Base-by-base conservation (phyloP, 1,140 invertebrate genomes). In the Cydia strobilella region DNA sequence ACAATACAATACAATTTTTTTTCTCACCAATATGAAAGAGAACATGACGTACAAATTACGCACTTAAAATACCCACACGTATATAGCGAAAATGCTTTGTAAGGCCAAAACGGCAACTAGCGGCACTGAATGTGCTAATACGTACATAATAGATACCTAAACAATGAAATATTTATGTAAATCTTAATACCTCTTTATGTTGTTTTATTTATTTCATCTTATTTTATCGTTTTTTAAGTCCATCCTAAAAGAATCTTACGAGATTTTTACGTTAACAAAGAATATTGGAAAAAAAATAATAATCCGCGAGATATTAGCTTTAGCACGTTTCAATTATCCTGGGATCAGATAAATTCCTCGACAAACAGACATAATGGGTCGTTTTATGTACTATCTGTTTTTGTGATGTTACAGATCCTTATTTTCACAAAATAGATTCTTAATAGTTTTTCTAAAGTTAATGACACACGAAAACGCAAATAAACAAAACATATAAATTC, bases 241-340 rank as follows among this genome's bases (percentile, higher is more conserved):
- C 4, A 12, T 10, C 0, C n/a, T 20, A 20, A 6, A 59, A 42
- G 2, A 59, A 59, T 20, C 5, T 23, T 59, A 10, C 9, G 7
- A 23, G 54, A 23, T 23, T 23, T 59, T 23, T 59, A 10, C 7
- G 3, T 12, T 0, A 59, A 23, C 54, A 23, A 65, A 31, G 63
- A 31, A 31, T 65, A 31, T 31, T 27, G 3, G 25, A 10, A 13
- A 65, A 65, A 25, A 65, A 27, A 31, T 35, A 63, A 65, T 31
- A 65, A 65, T 65, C 63, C 63, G 27, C 4, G 13, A 65, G 63
- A 65, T 65, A 65, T 65, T 35, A 65, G 15, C 23, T 65, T 31
- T 18, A 31, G 15, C 63, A 65, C 63, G 63, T 31, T 65, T 65
- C 63, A 65, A 65, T 65, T 65, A 65, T 35, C 63, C 27, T 15